These are phyloP conservation scores for Acridotheres tristis DNA, from an alignment of 2,797 vertebrate genomes.

Conservation along the genomic window DNA sequence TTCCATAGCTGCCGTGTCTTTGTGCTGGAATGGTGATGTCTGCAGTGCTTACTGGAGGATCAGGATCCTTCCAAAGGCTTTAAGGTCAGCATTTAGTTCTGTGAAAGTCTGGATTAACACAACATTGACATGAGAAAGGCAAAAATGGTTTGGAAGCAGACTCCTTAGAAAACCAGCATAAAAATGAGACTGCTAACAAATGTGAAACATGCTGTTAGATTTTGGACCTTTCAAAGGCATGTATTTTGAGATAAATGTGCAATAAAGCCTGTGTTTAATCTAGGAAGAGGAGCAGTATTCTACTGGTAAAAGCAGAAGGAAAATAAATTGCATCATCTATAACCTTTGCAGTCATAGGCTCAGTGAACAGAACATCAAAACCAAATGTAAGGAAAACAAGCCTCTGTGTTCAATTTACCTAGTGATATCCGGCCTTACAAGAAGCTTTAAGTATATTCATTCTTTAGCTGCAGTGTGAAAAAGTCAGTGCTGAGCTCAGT, in stretches of 20 bases:
- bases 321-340: conserved; percentile 70
- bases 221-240: conserved; percentile 22
- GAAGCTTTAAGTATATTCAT: conserved; percentile 18
- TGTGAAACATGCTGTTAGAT: conserved; percentile 28
- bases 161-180: neutral
- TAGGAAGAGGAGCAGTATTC: conserved; percentile 51
- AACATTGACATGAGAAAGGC: neutral
- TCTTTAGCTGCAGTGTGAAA: conserved; percentile 54
- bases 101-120: neutral
- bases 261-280: conserved; percentile 63
- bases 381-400: conserved; percentile 69
- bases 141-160: neutral
- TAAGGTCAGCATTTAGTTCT: neutral
- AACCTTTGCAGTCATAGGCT: conserved; percentile 66
- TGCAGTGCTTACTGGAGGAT: neutral
- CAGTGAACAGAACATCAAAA: conserved; percentile 71
- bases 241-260: conserved; percentile 53
- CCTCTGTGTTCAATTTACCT: conserved; percentile 69
- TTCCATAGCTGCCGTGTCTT: neutral
- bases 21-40: neutral
- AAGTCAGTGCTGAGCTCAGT: neutral
- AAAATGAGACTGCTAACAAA: conserved; percentile 13
- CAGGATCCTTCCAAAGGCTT: neutral
- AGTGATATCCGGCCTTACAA: conserved; percentile 44
- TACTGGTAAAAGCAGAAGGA: conserved; percentile 64